Percentiles rank a stretch among this genome's conserved stretches.
Conservation (phyloP, 92 coral and sea anemone species). For the Zoanthus sansibaricus region DNA sequence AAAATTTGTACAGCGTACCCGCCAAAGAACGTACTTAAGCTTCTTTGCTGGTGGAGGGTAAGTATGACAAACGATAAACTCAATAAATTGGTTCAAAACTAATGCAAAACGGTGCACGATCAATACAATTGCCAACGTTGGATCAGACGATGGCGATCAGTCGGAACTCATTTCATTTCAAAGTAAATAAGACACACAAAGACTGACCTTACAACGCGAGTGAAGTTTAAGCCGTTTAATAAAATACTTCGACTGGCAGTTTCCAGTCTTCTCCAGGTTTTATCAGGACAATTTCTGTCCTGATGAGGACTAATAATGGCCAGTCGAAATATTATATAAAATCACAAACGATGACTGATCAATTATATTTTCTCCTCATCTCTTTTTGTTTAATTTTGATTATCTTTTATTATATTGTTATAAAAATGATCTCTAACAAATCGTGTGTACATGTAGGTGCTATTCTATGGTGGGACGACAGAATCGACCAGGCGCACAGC, state of each 20-base stretch:
- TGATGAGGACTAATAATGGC: too few species aligned
- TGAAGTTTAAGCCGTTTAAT: too few species aligned
- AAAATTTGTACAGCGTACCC: constrained; percentile 54
- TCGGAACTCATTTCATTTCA: too few species aligned
- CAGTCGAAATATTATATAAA: too few species aligned
- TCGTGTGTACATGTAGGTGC: constrained; percentile 51
- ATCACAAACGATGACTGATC: background rate
- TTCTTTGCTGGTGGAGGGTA: constrained; percentile 90
- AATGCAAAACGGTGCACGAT: too few species aligned
- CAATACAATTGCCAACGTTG: background rate
- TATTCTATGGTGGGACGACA: constrained; percentile 91
- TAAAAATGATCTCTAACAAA: background rate
- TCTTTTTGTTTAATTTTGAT: background rate
- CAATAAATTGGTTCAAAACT: too few species aligned
- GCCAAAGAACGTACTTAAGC: constrained; percentile 62
- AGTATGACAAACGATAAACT: background rate
- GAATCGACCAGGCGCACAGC: constrained; percentile 63
- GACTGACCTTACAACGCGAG: too few species aligned
- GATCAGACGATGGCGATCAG: too few species aligned
- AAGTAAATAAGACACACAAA: too few species aligned
- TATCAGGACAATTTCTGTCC: too few species aligned
- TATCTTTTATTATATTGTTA: background rate
- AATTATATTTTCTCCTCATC: background rate
- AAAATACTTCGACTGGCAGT: too few species aligned
- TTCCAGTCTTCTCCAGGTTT: too few species aligned